Base-by-base conservation (phyloP, 2,113 vertebrate genomes). In the Syngnathus floridae region DNA sequence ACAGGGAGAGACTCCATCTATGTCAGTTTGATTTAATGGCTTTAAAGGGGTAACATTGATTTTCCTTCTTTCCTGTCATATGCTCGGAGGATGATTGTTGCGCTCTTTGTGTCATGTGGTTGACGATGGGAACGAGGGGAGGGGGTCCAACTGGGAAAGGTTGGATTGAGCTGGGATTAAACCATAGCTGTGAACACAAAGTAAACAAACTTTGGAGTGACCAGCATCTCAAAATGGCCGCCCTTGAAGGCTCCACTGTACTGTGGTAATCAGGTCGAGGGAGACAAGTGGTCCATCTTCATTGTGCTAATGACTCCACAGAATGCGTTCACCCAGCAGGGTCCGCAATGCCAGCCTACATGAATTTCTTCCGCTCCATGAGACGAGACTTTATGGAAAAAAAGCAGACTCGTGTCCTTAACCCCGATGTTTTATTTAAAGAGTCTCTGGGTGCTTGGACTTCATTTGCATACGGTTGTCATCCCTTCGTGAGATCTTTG, bases 401-500 rank as follows among this genome's bases (percentile, higher is more conserved):
- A 76, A 57, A 70, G 69, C 61, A 64, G 64, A 61, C 63, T 21
- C 19, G 77, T 78, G 79, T 81, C 80, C 76, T 74, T 16, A 56
- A 61, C 69, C 64, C 40, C 64, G 35, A 70, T 77, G 67, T 79
- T 85, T 79, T 76, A 83, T 88, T 84, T 79, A 85, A 84, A 75
- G 79, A 85, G 81, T 74, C 80, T 48, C 41, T 61, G 63, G 72
- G 70, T 66, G 69, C 64, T 60, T 70, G 58, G 78, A 61, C 74
- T 75, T 48, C 37, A 83, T 87, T 82, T 82, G 70, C 80, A 85
- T 84, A 70, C 64, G 79, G 74, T 76, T 70, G 73, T 80, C 80
- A 75, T 31, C 26, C 26, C 2, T 31, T 31, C 26, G 26, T 31
- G 26, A 31, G 26, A 31, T 31, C 26, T 31, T 31, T 31, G 26